Evolutionary conservation across 2,888 invertebrate species (phyloP).

Genomic region (Sesamia inferens): DNA sequence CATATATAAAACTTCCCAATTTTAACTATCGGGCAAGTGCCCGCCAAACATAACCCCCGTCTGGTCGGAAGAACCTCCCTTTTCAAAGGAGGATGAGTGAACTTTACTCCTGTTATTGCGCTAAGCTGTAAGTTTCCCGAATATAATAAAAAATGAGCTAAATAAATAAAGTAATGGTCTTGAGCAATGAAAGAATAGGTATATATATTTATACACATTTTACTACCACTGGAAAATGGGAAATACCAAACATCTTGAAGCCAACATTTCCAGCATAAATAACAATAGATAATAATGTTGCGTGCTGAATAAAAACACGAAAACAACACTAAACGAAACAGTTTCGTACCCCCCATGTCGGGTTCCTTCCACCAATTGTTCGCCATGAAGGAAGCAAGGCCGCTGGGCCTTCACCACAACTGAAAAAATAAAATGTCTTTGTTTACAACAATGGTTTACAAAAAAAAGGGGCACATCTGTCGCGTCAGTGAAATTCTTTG

Average conservation of each 20-base stretch:
- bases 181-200: not conserved
- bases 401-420: conserved; percentile 61
- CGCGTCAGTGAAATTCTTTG: conserved; percentile 40
- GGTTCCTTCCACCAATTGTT: conserved; percentile 79
- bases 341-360: conserved; percentile 77
- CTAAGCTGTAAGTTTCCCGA: too few species aligned
- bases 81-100: too few species aligned
- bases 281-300: not conserved
- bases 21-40: too few species aligned
- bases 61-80: too few species aligned
- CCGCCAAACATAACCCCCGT: too few species aligned
- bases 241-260: not conserved
- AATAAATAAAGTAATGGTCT: not conserved
- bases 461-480: conserved; percentile 6
- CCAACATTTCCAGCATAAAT: conserved; percentile 1
- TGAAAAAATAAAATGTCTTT: conserved; percentile 39
- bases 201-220: not conserved
- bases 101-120: too few species aligned
- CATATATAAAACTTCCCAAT: too few species aligned
- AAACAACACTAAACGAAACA: not conserved
- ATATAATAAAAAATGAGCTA: too few species aligned
- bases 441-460: not conserved
- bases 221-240: not conserved
- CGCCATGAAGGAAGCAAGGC: conserved; percentile 69
- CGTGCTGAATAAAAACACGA: not conserved